These are phyloP conservation scores for Ferdinandea cuprea DNA, from an alignment of 2,888 invertebrate species.

Conservation along the genomic window DNA sequence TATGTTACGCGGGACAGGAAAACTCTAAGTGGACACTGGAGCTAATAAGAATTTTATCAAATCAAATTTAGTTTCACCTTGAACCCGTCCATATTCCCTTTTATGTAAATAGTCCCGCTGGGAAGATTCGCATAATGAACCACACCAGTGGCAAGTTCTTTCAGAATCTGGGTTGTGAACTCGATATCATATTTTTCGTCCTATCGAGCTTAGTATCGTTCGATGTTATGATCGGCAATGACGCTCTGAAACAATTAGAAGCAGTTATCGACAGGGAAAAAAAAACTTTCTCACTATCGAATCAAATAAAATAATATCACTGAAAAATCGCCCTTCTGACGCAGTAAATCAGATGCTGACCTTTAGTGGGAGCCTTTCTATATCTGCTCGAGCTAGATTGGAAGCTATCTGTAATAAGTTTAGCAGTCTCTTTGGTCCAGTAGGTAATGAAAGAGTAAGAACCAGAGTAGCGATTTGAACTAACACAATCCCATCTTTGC, in stretches of 20 bases:
- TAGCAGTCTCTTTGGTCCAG: neutral
- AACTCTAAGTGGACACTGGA: too few relatives aligned
- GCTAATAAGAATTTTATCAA: too few relatives aligned
- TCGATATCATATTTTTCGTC: conserved; percentile 5
- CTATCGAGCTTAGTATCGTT: neutral
- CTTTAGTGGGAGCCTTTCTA: neutral
- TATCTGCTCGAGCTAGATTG: neutral
- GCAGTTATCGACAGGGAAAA: neutral
- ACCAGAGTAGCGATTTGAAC: conserved; percentile 7
- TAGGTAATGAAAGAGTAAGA: conserved; percentile 4
- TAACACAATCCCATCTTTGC: conserved; percentile 76
- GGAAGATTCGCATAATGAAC: conserved; percentile 9
- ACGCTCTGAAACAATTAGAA: neutral
- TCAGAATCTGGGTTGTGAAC: conserved; percentile 1
- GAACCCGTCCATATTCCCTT: neutral
- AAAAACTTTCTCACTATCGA: too few relatives aligned
- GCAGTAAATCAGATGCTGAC: neutral
- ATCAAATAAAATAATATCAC: neutral
- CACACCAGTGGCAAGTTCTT: conserved; percentile 34
- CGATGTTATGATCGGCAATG: neutral
- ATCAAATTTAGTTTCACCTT: neutral
- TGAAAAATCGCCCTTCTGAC: neutral
- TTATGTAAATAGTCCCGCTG: conserved; percentile 19
- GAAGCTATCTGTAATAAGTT: too few relatives aligned
- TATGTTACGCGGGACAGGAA: too few relatives aligned